These are phyloP conservation scores for Hippoglossus hippoglossus DNA, from an alignment of 2,797 vertebrate species.

Conservation along the genomic window DNA sequence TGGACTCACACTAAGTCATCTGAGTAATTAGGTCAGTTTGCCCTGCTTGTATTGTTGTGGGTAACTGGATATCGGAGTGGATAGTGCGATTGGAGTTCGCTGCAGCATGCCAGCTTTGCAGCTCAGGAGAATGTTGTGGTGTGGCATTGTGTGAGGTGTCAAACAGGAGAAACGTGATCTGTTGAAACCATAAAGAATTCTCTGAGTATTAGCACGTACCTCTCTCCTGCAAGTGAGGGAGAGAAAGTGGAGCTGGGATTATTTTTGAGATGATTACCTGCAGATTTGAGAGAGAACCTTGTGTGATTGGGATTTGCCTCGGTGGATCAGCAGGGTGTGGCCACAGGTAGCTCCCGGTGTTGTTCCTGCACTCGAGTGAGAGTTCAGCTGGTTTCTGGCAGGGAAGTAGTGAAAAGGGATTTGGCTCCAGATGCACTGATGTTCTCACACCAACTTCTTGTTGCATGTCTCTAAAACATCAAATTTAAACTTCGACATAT, in stretches of 20 bases:
- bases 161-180: constrained; percentile 56
- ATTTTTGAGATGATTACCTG: constrained; percentile 38
- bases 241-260: constrained; percentile 25
- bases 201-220: constrained; percentile 45
- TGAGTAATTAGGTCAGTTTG: constrained; percentile 5
- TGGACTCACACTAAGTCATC: background rate
- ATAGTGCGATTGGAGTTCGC: constrained; percentile 17
- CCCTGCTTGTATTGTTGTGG: constrained; percentile 19
- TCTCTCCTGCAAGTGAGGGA: background rate
- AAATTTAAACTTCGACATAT: background rate
- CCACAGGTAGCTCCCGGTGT: background rate
- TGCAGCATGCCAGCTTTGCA: constrained; percentile 20
- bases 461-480: background rate
- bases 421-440: constrained; percentile 11
- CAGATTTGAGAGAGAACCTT: constrained; percentile 3
- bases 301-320: background rate
- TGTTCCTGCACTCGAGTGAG: background rate
- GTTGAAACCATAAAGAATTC: constrained; percentile 46
- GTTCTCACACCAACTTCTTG: background rate
- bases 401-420: background rate
- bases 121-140: constrained; percentile 21
- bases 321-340: background rate
- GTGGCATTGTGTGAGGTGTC: constrained; percentile 48
- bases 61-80: constrained; percentile 26
- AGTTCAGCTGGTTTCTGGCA: background rate